These are phyloP conservation scores for Drosophila azteca DNA, from an alignment of 1,140 invertebrate genomes.

Conservation along the genomic window DNA sequence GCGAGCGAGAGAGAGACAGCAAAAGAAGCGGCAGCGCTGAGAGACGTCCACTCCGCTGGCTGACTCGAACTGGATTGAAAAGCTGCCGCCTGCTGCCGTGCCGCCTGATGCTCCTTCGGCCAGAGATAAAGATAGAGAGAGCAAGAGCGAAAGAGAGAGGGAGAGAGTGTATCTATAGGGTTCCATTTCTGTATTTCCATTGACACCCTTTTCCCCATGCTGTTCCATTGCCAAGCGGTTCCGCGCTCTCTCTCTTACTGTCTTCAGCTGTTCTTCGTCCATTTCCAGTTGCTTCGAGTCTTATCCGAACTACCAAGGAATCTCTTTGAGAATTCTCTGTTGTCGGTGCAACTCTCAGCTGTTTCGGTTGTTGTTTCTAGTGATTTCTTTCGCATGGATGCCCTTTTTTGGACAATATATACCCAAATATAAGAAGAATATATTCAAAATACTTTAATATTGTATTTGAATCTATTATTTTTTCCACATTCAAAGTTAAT, in stretches of 20 bases:
- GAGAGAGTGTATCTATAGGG: conserved; percentile 66
- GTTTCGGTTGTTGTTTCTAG: background rate
- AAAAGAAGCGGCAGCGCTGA: conserved; percentile 1
- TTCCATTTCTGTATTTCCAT: conserved; percentile 65
- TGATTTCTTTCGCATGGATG: too few relatives aligned
- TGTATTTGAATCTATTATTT: too few relatives aligned
- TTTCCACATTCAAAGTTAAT: too few relatives aligned
- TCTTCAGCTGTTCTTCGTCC: conserved; percentile 61
- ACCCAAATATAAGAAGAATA: too few relatives aligned
- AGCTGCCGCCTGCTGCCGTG: conserved; percentile 35
- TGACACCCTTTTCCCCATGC: conserved; percentile 68
- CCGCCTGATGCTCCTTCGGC: conserved; percentile 11
- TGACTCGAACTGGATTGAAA: conserved; percentile 80
- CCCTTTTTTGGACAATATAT: too few relatives aligned
- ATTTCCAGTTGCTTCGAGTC: conserved; percentile 15
- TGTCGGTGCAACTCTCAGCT: conserved; percentile 7
- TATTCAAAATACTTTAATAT: too few relatives aligned
- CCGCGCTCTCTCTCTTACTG: conserved; percentile 18
- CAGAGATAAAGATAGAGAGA: background rate
- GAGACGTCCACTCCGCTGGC: conserved; percentile 64
- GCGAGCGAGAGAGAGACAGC: conserved; percentile 3
- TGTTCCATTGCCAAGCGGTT: conserved; percentile 22
- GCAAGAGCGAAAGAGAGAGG: conserved; percentile 7
- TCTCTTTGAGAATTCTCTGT: background rate
- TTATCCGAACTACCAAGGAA: background rate